These are phyloP conservation scores for Plusia festucae DNA, from an alignment of 2,888 invertebrate genomes.

Conservation along the genomic window DNA sequence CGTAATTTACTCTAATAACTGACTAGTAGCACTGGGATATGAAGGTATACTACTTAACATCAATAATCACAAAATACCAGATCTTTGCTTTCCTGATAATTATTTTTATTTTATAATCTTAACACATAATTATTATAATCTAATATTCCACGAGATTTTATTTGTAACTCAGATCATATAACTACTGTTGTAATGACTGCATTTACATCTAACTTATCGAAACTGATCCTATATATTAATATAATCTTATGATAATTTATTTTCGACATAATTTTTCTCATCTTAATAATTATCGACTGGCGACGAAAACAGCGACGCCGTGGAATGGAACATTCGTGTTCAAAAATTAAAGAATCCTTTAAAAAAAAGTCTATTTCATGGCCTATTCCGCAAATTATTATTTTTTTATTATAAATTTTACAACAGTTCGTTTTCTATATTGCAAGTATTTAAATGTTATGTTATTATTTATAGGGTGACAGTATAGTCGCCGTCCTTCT, in stretches of 20 bases:
- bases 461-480: constrained; percentile 75
- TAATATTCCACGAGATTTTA: constrained; percentile 37
- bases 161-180: constrained; percentile 22
- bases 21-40: constrained; percentile 67
- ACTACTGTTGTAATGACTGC: constrained; percentile 12
- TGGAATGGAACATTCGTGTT: not conserved
- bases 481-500: constrained; percentile 83
- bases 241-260: not conserved
- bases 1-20: constrained; percentile 58
- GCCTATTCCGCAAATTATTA: not conserved
- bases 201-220: constrained; percentile 2
- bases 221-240: not conserved
- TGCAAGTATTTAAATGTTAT: not conserved
- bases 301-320: not conserved
- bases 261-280: not conserved
- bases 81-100: constrained; percentile 39
- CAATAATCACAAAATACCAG: constrained; percentile 32
- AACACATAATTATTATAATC: no score
- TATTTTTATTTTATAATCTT: constrained; percentile 14
- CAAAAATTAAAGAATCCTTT: not conserved
- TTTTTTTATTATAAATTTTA: not conserved
- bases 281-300: not conserved
- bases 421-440: not conserved
- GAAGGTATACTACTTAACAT: constrained; percentile 38
- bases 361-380: no score